Evolutionary conservation across 2,888 invertebrate genomes (phyloP).

Genomic region (Azorinus chamasolen): DNA sequence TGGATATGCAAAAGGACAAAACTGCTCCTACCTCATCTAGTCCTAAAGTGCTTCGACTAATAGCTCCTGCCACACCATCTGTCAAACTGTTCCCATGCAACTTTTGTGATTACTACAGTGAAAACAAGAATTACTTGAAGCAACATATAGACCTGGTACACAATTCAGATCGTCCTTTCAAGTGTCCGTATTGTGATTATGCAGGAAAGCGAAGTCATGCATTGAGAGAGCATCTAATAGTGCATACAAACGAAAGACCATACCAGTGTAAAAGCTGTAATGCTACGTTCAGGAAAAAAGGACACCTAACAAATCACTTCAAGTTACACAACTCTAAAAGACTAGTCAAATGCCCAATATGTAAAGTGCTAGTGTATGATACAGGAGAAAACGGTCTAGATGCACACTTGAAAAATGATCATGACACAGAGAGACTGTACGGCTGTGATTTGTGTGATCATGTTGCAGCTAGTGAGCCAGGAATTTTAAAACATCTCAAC

Average conservation of each 20-base stretch:
- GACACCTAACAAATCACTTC: slow-evolving; percentile 84
- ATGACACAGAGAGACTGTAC: slow-evolving; percentile 77
- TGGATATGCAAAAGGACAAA: neutral
- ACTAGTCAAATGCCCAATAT: slow-evolving; percentile 68
- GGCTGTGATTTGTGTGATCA: slow-evolving; percentile 82
- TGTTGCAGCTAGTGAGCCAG: slow-evolving; percentile 71
- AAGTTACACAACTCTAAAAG: slow-evolving; percentile 79
- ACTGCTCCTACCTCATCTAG: neutral
- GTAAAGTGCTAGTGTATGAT: slow-evolving; percentile 64
- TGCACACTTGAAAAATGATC: slow-evolving; percentile 73
- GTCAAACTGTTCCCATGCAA: slow-evolving; percentile 49
- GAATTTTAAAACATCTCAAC: slow-evolving; percentile 72
- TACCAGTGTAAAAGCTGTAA: slow-evolving; percentile 83
- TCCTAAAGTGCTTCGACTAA: neutral
- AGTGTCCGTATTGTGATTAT: slow-evolving; percentile 85
- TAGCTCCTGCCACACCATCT: slow-evolving; percentile 13
- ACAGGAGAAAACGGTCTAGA: slow-evolving; percentile 69
- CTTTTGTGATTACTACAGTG: slow-evolving; percentile 82
- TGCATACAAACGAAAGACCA: slow-evolving; percentile 83
- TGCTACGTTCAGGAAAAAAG: slow-evolving; percentile 85
- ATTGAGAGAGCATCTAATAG: slow-evolving; percentile 83
- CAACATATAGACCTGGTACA: slow-evolving; percentile 85
- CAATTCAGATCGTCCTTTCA: slow-evolving; percentile 82
- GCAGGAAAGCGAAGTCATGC: slow-evolving; percentile 85
- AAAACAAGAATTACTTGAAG: slow-evolving; percentile 84